Conservation (phyloP, 2,797 vertebrate species). For the Xenops minutus region DNA sequence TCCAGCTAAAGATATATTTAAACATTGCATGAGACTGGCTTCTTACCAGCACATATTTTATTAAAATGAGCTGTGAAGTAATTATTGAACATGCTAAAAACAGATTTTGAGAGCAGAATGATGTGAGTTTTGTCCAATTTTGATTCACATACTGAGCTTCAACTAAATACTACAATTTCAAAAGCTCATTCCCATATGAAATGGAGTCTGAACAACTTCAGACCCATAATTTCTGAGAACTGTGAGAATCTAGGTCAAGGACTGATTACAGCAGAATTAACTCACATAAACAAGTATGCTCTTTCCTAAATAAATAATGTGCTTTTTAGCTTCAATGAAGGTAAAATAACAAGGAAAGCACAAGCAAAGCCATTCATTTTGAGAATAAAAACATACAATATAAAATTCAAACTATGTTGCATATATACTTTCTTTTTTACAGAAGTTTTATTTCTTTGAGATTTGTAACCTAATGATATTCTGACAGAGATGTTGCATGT, state of each 20-base stretch:
- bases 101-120: neutral
- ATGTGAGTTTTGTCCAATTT: neutral
- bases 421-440: neutral
- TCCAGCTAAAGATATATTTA: neutral
- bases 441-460: neutral
- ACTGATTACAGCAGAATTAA: conserved; percentile 7
- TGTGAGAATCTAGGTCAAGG: conserved; percentile 26
- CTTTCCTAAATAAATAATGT: neutral
- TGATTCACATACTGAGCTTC: neutral
- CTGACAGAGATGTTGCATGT: neutral
- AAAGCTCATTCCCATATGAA: neutral
- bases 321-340: neutral
- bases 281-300: neutral
- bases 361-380: neutral
- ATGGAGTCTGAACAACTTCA: conserved; percentile 4
- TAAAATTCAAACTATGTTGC: neutral
- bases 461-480: neutral
- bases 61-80: conserved; percentile 24
- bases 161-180: neutral
- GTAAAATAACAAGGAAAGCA: conserved; percentile 5
- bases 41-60: neutral
- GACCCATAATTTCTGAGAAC: neutral
- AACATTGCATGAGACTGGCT: neutral
- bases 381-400: neutral
- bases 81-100: conserved; percentile 15